Conservation (phyloP, 2,797 vertebrate species). For the Coregonus suidteri region DNA sequence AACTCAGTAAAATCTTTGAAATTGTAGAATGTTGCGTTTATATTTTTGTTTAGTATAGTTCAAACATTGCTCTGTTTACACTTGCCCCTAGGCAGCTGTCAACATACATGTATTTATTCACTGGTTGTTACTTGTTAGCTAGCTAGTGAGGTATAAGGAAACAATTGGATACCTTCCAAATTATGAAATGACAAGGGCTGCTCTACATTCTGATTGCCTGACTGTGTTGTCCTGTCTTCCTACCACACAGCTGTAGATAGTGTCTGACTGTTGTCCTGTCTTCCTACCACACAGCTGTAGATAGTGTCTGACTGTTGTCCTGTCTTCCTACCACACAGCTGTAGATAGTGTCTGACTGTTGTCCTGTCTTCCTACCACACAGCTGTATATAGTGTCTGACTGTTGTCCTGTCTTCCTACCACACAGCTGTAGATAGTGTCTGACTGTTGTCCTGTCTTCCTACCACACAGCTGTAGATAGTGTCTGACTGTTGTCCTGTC, state of each 20-base stretch:
- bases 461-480: conserved; percentile 31
- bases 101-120: neutral
- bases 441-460: conserved; percentile 6
- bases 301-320: neutral
- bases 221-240: neutral
- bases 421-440: conserved; percentile 31
- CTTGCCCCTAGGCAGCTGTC: neutral
- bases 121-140: neutral
- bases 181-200: neutral
- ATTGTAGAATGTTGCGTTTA: too few relatives aligned
- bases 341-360: conserved; percentile 6
- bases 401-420: neutral
- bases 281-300: conserved; percentile 29
- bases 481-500: conserved; percentile 9
- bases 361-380: neutral
- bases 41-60: neutral
- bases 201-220: neutral
- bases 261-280: conserved; percentile 7
- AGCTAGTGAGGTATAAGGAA: neutral
- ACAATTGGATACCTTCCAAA: neutral
- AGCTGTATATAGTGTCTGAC: conserved; percentile 35
- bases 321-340: conserved; percentile 21
- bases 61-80: neutral
- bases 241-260: conserved; percentile 31
- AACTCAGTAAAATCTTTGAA: too few relatives aligned